Evolutionary conservation across 2,113 vertebrate genomes (phyloP), one percentile per base, ranked within the genome.

Genomic region (Nothobranchius kuhntae): DNA sequence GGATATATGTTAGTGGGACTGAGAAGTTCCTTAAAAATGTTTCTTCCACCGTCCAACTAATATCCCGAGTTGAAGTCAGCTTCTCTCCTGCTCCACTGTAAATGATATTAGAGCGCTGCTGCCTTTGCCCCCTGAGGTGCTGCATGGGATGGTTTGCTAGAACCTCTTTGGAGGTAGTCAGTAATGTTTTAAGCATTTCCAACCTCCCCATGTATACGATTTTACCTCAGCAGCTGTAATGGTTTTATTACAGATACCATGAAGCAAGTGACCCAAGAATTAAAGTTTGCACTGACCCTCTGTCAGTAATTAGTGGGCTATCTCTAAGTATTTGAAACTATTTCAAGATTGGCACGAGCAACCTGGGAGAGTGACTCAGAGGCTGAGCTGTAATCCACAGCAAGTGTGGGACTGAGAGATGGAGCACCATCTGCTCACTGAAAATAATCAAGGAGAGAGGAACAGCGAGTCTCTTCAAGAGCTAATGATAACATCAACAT

Each of bases 361-460:
- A 89, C 80, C 76, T 65, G 42, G 54, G 66, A 83, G 74, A 68
- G 65, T 89, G 86, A 89, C 62, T 90, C 83, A 87, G 79, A 59
- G 30, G 69, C 80, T 75, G 81, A 86, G 79, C 76, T 86, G 75
- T 69, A 74, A 82, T 80, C 81, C 68, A 77, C 71, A 54, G 81
- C 80, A 77, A 75, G 86, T 82, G 81, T 78, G 82, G 38, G 38
- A 40, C 38, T 40, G 4, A 40, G 78, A 81, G 65, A 83, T 65
- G 67, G 52, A 77, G 79, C 81, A 78, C 86, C 81, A 88, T 88
- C 86, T 87, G 84, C 68, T 82, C 77, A 52, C 61, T 61, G 70
- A 73, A 73, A 80, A 82, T 64, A 85, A 82, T 77, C 68, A 51
- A 60, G 68, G 50, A 40, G 67, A 61, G 55, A n/a, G 60, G 62